Evolutionary conservation across 2,888 invertebrate genomes (phyloP), one percentile per base, ranked within the genome.

Genomic region (Actias luna): DNA sequence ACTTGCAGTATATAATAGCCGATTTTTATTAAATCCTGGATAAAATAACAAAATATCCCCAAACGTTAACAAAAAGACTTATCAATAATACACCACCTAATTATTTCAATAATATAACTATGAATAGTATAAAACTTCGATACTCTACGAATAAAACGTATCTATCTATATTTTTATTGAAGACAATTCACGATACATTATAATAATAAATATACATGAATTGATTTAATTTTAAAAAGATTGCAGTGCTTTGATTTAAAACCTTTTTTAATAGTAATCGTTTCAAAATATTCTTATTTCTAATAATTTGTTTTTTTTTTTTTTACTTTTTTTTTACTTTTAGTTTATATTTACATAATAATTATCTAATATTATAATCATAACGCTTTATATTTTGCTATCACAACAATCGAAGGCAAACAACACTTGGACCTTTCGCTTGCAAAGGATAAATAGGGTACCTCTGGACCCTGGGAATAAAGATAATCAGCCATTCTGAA

Each of bases 371-470:
- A 71, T 74, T 75, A 46, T 46, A 50, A 50, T 25, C 87, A 77
- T 77, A 72, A 71, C 70, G 71, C 67, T 69, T 72, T 74, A 81
- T 84, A 85, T 71, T 73, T 75, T 67, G 78, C 84, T 90, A 92
- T 92, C 92, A 92, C 92, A 92, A 92, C 91, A 87, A 85, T 87
- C 73, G 90, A 92, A 92, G 91, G 92, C 91, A 88, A 82, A 78
- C 83, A 83, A 85, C 75, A 75, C 78, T 91, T 92, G 92, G 92
- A 92, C 92, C 92, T 82, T 84, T 83, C 80, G 81, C 90, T 90
- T 88, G 89, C 87, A 85, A 86, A 85, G 81, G 77, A 84, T 82
- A 77, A 74, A 18, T 62, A 62, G 63, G 65, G 66, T 55, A 64
- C 65, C 67, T 67, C 67, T 67, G 67, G 63, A 68, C 68, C 66